Evolutionary conservation across 2,888 invertebrate species (phyloP).

Genomic region (Drosophila vallismaia): DNA sequence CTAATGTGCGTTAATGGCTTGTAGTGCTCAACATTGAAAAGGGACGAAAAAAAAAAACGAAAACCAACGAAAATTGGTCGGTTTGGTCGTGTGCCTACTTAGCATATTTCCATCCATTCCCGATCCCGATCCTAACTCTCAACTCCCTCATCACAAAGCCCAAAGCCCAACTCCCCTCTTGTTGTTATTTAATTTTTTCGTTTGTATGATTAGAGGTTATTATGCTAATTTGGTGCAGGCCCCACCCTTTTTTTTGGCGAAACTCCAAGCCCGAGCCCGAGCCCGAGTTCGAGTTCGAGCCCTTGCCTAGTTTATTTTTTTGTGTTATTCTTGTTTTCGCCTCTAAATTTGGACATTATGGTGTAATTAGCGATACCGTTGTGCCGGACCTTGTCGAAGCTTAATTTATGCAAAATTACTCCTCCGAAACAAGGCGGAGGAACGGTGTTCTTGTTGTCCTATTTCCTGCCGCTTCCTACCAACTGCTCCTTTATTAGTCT

Average conservation of each 20-base stretch:
- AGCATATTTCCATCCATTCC: slow-evolving; percentile 37
- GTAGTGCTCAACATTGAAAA: slow-evolving; percentile 51
- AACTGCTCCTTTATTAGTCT: slow-evolving; percentile 34
- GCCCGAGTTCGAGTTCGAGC: neutral
- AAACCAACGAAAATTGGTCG: slow-evolving; percentile 18
- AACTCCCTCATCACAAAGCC: neutral
- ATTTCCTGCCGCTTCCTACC: slow-evolving; percentile 4
- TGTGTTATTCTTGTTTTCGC: slow-evolving; percentile 19
- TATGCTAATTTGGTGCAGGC: slow-evolving; percentile 73
- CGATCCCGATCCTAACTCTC: slow-evolving; percentile 6
- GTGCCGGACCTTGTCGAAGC: slow-evolving; percentile 63
- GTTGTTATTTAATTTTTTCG: slow-evolving; percentile 76
- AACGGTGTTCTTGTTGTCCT: slow-evolving; percentile 7
- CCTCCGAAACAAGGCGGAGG: slow-evolving; percentile 6
- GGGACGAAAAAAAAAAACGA: slow-evolving; percentile 4
- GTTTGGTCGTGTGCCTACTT: slow-evolving; percentile 52
- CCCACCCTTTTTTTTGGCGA: slow-evolving; percentile 4
- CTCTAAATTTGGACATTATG: slow-evolving; percentile 69
- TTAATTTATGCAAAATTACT: slow-evolving; percentile 71
- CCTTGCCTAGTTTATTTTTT: neutral
- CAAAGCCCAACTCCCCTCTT: slow-evolving; percentile 33
- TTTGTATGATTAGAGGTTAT: slow-evolving; percentile 79
- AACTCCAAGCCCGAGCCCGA: neutral
- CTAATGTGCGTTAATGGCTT: slow-evolving; percentile 78
- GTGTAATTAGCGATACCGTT: slow-evolving; percentile 75